Conservation (phyloP, 2,888 invertebrate species). For the Heteropelma amictum region DNA sequence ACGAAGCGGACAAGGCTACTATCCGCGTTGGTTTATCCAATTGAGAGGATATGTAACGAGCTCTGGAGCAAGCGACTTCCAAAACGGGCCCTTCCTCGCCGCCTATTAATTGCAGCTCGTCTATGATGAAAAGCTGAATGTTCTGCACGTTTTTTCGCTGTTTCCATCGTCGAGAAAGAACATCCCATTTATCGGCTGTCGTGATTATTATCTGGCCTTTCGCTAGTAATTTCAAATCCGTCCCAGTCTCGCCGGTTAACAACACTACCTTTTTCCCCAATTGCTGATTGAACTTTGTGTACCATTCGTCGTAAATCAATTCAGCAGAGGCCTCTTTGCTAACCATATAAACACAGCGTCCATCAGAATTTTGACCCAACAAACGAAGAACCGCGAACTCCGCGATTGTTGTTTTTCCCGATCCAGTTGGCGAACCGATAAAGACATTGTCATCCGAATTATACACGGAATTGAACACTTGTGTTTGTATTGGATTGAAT, state of each 20-base stretch:
- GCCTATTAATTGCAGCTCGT: constrained; percentile 94
- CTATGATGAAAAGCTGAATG: constrained; percentile 96
- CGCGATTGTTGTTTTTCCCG: constrained; percentile 95
- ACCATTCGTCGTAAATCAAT: constrained; percentile 94
- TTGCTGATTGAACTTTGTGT: constrained; percentile 89
- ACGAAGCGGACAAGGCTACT: constrained; percentile 94
- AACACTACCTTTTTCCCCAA: constrained; percentile 93
- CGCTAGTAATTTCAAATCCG: constrained; percentile 94
- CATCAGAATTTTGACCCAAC: constrained; percentile 86
- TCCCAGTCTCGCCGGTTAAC: constrained; percentile 97
- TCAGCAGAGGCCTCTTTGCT: constrained; percentile 96
- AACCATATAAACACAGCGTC: constrained; percentile 95
- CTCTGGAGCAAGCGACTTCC: constrained; percentile 94
- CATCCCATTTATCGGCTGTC: constrained; percentile 99
- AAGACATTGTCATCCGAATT: constrained; percentile 99
- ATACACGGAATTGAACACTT: constrained; percentile 98
- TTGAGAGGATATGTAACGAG: constrained; percentile 96
- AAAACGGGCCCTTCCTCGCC: constrained; percentile 95
- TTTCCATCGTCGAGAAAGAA: constrained; percentile 98
- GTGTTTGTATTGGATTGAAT: constrained; percentile 99
- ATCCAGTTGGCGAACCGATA: constrained; percentile 95
- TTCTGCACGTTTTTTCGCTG: constrained; percentile 99
- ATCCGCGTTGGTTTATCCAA: constrained; percentile 93
- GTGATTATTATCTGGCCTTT: constrained; percentile 98
- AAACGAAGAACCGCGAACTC: constrained; percentile 96